These are phyloP conservation scores for Heliconius aoede DNA, from an alignment of 2,888 invertebrate species.

Conservation along the genomic window DNA sequence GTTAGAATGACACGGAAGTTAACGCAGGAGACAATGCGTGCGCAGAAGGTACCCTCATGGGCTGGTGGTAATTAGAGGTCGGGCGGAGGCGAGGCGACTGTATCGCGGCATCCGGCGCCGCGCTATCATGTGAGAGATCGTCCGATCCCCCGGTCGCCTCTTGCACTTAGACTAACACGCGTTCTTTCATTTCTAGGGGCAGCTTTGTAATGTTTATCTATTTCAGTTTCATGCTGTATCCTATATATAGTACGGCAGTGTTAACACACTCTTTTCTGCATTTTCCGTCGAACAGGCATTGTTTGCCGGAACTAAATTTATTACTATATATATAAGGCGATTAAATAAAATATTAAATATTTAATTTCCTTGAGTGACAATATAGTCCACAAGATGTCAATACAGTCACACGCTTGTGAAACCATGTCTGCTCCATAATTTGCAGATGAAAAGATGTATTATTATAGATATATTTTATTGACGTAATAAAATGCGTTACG, in stretches of 20 bases:
- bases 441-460: too few species aligned
- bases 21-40: constrained; percentile 66
- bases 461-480: neutral
- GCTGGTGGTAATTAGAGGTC: constrained; percentile 76
- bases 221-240: too few species aligned
- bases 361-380: too few species aligned
- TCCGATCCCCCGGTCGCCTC: constrained; percentile 46
- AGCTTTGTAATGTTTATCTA: constrained; percentile 25
- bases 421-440: too few species aligned
- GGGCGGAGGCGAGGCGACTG: constrained; percentile 60
- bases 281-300: too few species aligned
- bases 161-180: constrained; percentile 47
- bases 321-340: too few species aligned
- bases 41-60: constrained; percentile 56
- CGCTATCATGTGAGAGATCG: constrained; percentile 78
- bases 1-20: constrained; percentile 65
- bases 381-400: too few species aligned
- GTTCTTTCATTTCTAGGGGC: constrained; percentile 32
- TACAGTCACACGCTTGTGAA: too few species aligned
- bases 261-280: too few species aligned
- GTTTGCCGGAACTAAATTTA: too few species aligned
- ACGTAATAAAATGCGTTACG: neutral
- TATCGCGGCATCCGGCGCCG: constrained; percentile 70
- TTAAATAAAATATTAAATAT: too few species aligned
- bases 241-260: too few species aligned